Evolutionary conservation across 2,888 invertebrate species (phyloP).

Genomic region (Rotaria macrura): DNA sequence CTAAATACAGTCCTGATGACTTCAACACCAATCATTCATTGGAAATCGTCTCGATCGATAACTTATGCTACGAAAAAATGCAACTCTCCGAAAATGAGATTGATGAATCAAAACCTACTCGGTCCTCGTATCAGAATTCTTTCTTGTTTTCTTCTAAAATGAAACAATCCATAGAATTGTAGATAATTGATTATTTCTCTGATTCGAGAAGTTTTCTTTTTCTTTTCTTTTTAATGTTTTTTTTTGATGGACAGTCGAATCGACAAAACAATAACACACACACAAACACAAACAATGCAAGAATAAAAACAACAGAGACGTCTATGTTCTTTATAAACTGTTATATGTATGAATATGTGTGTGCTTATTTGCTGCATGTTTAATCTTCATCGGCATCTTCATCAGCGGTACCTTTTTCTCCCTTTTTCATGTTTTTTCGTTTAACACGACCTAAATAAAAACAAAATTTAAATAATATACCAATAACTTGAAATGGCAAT

Average conservation of each 20-base stretch:
- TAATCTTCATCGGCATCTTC: slow-evolving; percentile 49
- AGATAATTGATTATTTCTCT: neutral
- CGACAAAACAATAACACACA: neutral
- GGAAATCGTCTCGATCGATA: too few relatives aligned
- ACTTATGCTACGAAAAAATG: too few relatives aligned
- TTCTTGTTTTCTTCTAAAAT: too few relatives aligned
- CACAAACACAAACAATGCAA: neutral
- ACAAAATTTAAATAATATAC: neutral
- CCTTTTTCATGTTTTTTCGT: slow-evolving; percentile 96
- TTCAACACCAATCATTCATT: too few relatives aligned
- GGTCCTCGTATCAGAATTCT: too few relatives aligned
- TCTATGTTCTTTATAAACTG: neutral
- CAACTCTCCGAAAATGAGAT: too few relatives aligned
- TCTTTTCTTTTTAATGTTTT: neutral
- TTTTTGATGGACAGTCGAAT: neutral
- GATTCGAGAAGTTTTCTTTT: neutral
- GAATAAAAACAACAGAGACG: neutral
- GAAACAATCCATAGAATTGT: neutral
- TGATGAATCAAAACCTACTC: too few relatives aligned
- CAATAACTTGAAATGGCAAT: too few relatives aligned
- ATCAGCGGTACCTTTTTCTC: slow-evolving; percentile 57
- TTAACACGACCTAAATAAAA: slow-evolving; percentile 75
- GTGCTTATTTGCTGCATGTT: neutral
- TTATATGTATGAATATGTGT: neutral
- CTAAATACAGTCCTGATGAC: too few relatives aligned